Conservation (phyloP, 2,113 vertebrate species). For the Trogon melanurus region DNA sequence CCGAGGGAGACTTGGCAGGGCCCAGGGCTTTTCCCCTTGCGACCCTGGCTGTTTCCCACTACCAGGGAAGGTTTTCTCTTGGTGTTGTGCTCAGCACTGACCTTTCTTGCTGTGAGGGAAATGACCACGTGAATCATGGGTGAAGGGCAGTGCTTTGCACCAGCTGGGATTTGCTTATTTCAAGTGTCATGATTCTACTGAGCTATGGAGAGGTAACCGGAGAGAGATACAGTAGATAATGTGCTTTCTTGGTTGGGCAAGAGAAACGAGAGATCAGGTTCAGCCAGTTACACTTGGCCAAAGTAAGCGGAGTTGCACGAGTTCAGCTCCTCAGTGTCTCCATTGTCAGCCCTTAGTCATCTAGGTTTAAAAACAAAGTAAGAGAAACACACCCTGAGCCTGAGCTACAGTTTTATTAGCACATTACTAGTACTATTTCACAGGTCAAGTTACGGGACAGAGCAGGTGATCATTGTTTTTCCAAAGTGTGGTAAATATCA, state of each 20-base stretch:
- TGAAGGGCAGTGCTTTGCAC: neutral
- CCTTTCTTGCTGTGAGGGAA: neutral
- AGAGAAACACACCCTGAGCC: neutral
- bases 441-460: neutral
- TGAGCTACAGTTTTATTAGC: neutral
- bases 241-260: neutral
- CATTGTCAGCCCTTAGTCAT: neutral
- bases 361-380: neutral
- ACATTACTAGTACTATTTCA: neutral
- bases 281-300: slow-evolving; percentile 30
- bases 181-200: accelerated
- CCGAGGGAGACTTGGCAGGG: neutral
- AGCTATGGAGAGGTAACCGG: neutral
- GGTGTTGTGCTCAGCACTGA: neutral
- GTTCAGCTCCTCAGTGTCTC: neutral
- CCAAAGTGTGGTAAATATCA: neutral
- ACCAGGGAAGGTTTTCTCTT: neutral
- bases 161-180: neutral
- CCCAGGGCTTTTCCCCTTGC: neutral
- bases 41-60: neutral
- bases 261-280: slow-evolving; percentile 22
- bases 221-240: neutral
- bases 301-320: neutral
- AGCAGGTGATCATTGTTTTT: neutral
- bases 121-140: neutral